These are phyloP conservation scores for Athetis lepigone DNA, from an alignment of 2,888 invertebrate species.

Conservation along the genomic window DNA sequence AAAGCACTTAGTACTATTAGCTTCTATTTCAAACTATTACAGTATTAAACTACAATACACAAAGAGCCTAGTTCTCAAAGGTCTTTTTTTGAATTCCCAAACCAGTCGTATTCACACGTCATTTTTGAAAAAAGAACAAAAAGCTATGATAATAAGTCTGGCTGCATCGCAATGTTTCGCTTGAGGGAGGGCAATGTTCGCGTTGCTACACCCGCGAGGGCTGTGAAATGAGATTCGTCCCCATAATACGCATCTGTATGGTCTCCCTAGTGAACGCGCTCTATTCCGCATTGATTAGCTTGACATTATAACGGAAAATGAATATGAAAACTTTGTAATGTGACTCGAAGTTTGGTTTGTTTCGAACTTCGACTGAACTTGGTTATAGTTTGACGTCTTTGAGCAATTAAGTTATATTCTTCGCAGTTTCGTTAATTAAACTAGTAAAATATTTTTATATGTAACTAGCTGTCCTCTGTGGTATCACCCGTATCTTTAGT, in stretches of 20 bases:
- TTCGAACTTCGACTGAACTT: too few relatives aligned
- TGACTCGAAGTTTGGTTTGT: too few relatives aligned
- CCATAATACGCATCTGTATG: conserved; percentile 55
- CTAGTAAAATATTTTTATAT: too few relatives aligned
- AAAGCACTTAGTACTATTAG: conserved; percentile 25
- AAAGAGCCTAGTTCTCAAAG: conserved; percentile 1
- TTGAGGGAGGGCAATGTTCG: conserved; percentile 43
- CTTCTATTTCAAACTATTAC: conserved; percentile 5
- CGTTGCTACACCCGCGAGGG: conserved; percentile 46
- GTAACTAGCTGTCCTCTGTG: too few relatives aligned
- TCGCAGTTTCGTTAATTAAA: too few relatives aligned
- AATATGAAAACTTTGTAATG: background rate
- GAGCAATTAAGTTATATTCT: too few relatives aligned
- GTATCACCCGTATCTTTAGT: too few relatives aligned
- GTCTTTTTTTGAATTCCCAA: conserved; percentile 17
- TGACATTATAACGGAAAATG: conserved; percentile 36
- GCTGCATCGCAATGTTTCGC: conserved; percentile 52
- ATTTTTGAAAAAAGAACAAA: conserved; percentile 33
- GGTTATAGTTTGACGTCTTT: background rate
- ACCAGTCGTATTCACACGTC: conserved; percentile 16
- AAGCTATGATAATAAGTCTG: conserved; percentile 44
- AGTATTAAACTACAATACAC: conserved; percentile 15
- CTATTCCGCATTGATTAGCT: conserved; percentile 54
- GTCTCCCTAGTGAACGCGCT: conserved; percentile 44
- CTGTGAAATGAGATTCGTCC: conserved; percentile 61